Conservation (phyloP, 2,888 invertebrate species). For the Eretmocerus hayati region DNA sequence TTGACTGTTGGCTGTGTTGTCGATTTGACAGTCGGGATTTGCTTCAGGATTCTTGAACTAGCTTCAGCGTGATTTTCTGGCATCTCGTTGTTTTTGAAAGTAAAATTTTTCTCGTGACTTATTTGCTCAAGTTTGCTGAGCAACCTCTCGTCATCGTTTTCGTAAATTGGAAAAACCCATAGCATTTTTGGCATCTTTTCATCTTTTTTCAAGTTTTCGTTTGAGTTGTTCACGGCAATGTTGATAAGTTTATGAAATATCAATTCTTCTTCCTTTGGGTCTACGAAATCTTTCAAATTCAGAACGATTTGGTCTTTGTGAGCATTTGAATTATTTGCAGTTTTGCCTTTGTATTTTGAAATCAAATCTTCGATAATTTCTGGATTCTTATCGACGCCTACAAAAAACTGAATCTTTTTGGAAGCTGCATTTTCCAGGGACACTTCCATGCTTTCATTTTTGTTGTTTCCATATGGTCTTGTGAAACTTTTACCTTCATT, state of each 20-base stretch:
- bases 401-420: slow-evolving; percentile 12
- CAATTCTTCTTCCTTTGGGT: slow-evolving; percentile 8
- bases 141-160: slow-evolving; percentile 6
- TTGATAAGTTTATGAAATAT: slow-evolving; percentile 11
- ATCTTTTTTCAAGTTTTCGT: slow-evolving; percentile 5
- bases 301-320: slow-evolving; percentile 9
- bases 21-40: no score
- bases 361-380: slow-evolving; percentile 12
- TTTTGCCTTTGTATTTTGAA: background rate
- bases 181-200: slow-evolving; percentile 11
- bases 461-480: no score
- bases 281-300: slow-evolving; percentile 9
- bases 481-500: no score
- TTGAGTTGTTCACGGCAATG: slow-evolving; percentile 7
- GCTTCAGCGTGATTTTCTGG: background rate
- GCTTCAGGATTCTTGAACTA: no score
- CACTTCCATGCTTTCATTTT: no score
- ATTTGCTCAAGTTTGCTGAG: background rate
- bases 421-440: no score
- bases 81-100: background rate
- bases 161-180: slow-evolving; percentile 18
- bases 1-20: no score
- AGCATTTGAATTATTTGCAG: background rate
- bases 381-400: slow-evolving; percentile 18
- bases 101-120: background rate